phyloP scores from a whole-genome alignment of 2,113 vertebrate genomes.

The Oryzias javanicus region DNA sequence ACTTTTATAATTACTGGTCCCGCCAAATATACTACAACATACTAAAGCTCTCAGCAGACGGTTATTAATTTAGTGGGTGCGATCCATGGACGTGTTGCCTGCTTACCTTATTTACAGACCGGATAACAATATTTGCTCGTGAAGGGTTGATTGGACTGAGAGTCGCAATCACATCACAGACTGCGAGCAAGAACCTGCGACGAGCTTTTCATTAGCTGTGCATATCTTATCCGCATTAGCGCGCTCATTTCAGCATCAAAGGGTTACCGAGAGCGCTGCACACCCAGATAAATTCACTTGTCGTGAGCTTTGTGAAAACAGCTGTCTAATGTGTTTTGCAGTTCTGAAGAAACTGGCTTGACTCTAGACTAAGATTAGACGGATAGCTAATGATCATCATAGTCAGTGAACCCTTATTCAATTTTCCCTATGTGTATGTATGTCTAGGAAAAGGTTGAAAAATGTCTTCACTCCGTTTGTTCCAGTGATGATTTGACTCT shows the following conservation, averaged over 20 bases:
- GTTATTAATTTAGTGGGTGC: slow-evolving; percentile 58
- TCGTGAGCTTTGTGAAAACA: slow-evolving; percentile 8
- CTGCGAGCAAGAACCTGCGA: slow-evolving; percentile 15
- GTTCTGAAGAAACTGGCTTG: not conserved
- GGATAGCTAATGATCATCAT: not conserved
- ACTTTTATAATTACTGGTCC: slow-evolving; percentile 85
- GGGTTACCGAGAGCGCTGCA: slow-evolving; percentile 10
- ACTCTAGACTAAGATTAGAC: not conserved
- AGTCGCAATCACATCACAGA: slow-evolving; percentile 8
- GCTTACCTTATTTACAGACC: slow-evolving; percentile 55
- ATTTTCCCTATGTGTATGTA: not conserved
- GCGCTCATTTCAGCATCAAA: slow-evolving; percentile 34
- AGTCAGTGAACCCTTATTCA: not conserved
- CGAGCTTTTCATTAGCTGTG: slow-evolving; percentile 37
- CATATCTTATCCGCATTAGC: slow-evolving; percentile 22
- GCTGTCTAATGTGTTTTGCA: slow-evolving; percentile 13
- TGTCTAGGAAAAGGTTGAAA: no score
- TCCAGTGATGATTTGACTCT: no score
- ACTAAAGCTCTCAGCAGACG: slow-evolving; percentile 55
- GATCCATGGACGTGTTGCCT: slow-evolving; percentile 38
- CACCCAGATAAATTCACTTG: slow-evolving; percentile 16
- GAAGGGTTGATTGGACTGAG: slow-evolving; percentile 30
- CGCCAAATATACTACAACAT: slow-evolving; percentile 77
- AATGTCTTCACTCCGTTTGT: no score
- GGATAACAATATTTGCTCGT: slow-evolving; percentile 37